Evolutionary conservation across 2,797 vertebrate species (phyloP).

Genomic region (Australoheros facetus): DNA sequence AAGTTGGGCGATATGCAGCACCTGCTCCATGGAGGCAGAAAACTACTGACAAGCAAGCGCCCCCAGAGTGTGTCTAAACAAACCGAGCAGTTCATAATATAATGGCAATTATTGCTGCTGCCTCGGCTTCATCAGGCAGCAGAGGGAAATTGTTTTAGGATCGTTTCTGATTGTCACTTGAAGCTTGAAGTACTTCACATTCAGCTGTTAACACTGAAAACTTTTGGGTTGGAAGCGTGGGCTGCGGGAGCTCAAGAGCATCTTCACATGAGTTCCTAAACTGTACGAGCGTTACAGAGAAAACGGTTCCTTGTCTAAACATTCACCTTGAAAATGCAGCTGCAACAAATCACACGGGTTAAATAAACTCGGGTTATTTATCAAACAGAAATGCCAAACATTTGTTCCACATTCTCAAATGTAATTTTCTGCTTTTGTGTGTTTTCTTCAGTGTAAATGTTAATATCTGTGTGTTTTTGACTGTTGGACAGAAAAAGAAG

Average conservation of each 20-base stretch:
- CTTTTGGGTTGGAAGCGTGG: not conserved
- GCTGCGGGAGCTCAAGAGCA: not conserved
- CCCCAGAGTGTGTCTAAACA: slow-evolving; percentile 50
- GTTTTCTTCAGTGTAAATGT: not conserved
- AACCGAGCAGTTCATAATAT: slow-evolving; percentile 52
- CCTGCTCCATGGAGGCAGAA: slow-evolving; percentile 37
- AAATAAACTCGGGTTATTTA: not conserved
- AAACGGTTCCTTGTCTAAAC: not conserved
- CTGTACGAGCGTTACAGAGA: not conserved
- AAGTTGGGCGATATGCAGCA: slow-evolving; percentile 39
- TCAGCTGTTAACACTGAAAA: slow-evolving; percentile 23
- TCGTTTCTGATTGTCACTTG: slow-evolving; percentile 50
- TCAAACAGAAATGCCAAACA: slow-evolving; percentile 9
- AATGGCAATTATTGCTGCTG: slow-evolving; percentile 58
- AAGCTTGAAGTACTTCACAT: slow-evolving; percentile 49
- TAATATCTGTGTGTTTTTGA: not conserved
- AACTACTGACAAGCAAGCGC: slow-evolving; percentile 63
- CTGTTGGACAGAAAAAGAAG: not conserved
- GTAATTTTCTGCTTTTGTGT: not conserved
- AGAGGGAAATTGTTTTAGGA: slow-evolving; percentile 9
- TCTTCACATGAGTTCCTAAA: slow-evolving; percentile 8
- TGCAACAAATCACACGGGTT: not conserved
- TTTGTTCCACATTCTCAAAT: not conserved
- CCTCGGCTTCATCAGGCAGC: slow-evolving; percentile 42
- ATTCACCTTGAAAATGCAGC: slow-evolving; percentile 5